These are phyloP conservation scores for Pluvialis apricaria DNA, from an alignment of 2,113 vertebrate genomes.

Conservation along the genomic window DNA sequence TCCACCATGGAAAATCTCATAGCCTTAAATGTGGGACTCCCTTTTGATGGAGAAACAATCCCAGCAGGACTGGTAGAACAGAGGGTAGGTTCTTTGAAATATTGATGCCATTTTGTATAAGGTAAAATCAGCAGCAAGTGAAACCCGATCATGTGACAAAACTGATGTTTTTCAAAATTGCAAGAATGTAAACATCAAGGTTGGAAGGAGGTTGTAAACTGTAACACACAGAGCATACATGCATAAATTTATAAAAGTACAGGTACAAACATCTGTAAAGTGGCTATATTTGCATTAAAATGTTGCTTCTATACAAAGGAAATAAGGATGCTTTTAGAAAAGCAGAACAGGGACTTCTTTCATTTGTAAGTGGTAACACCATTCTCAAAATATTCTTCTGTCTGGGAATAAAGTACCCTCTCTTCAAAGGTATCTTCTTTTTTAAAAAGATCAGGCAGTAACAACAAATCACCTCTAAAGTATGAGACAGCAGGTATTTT, in stretches of 20 bases:
- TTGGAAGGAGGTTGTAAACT: background rate
- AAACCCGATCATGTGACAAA: background rate
- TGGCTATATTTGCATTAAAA: background rate
- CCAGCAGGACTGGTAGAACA: background rate
- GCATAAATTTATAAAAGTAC: background rate
- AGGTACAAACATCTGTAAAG: background rate
- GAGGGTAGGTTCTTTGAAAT: background rate
- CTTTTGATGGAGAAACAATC: background rate
- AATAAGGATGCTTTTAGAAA: background rate
- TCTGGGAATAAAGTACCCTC: background rate
- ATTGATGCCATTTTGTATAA: background rate
- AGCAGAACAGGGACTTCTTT: background rate
- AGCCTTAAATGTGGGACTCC: background rate
- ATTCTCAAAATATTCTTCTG: background rate
- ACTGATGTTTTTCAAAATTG: background rate
- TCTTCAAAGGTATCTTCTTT: background rate
- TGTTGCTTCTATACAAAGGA: background rate
- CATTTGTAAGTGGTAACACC: background rate
- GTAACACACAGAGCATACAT: background rate
- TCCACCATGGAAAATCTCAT: background rate
- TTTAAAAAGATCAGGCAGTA: background rate
- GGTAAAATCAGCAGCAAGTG: background rate
- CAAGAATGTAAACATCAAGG: background rate
- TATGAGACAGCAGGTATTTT: background rate
- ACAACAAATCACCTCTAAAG: background rate